Evolutionary conservation across 1,140 invertebrate species (phyloP), one percentile per base, ranked within the genome.

Genomic region (Vollenhovia emeryi): DNA sequence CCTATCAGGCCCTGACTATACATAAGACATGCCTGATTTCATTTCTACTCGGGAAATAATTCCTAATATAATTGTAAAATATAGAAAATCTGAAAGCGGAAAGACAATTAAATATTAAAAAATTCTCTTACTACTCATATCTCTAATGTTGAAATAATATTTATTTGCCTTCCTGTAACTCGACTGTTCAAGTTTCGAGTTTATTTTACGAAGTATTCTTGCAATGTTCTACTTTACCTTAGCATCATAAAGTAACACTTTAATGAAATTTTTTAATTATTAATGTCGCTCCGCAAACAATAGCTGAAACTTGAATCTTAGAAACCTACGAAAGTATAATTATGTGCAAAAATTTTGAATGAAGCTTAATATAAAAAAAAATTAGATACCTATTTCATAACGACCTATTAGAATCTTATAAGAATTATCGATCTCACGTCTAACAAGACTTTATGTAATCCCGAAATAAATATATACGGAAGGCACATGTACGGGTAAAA

Each of bases 91-190:
- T 68, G 8, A n/a, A 55, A 57, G n/a, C 2, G 24, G 3, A n/a
- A 62, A 40, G 59, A 7, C 6, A 64, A 4, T 21, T 60, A 2
- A 57, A 74, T 40, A 18, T n/a, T 33, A 64, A 9, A 13, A 30
- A 64, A 76, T 7, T 13, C 7, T 33, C 11, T n/a, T 76, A n/a
- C n/a, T 21, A 18, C 13, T 21, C 3, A 30, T n/a, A 30, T 45
- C 8, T 59, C 74, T 48, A 62, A 48, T 76, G n/a, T 64, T 11
- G 13, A 13, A 50, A 18, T 76, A 52, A 80, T 66, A 30, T 66
- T 30, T 50, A 78, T 50, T 62, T 79, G 8, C n/a, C 13, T 79
- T 79, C 15, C 18, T 5, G 18, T 27, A 27, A 27, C 24, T 64
- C n/a, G n/a, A 9, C 4, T 30, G 27, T n/a, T 24, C 21, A 66